phyloP scores from a whole-genome alignment of 2,113 vertebrate genomes.

The Kryptolebias marmoratus region DNA sequence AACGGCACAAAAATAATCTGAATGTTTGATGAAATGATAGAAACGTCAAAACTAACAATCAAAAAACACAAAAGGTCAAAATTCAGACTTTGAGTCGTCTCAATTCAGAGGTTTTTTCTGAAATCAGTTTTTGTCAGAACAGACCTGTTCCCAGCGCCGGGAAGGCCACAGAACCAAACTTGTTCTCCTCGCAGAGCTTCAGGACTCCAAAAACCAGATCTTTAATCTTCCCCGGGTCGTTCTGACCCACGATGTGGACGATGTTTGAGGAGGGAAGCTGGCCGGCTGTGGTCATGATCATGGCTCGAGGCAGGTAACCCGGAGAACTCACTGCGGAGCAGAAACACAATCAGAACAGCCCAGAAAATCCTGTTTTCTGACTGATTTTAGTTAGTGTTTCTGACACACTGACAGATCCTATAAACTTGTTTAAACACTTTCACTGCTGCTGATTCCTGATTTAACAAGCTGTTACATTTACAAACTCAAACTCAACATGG shows the following conservation, averaged over 20 bases:
- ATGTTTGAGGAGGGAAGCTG: conserved; percentile 81
- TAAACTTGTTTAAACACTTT: no score
- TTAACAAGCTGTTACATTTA: not conserved
- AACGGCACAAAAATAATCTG: no score
- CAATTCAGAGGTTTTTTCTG: not conserved
- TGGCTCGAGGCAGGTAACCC: conserved; percentile 36
- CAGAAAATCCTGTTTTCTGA: no score
- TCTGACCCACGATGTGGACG: conserved; percentile 80
- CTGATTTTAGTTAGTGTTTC: no score
- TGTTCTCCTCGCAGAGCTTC: conserved; percentile 76
- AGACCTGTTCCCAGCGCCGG: conserved; percentile 93
- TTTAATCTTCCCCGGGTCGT: conserved; percentile 46
- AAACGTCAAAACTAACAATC: no score
- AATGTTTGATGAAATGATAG: no score
- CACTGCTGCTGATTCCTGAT: no score
- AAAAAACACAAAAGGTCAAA: not conserved
- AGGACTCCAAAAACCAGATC: conserved; percentile 72
- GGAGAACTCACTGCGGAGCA: conserved; percentile 46
- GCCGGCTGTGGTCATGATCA: conserved; percentile 84
- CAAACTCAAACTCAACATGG: no score
- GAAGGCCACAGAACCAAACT: conserved; percentile 82
- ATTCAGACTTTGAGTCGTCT: not conserved
- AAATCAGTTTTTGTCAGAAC: not conserved
- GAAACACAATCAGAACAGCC: not conserved
- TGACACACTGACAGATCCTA: no score